Evolutionary conservation across 2,888 invertebrate species (phyloP).

Genomic region (Gortyna flavago): DNA sequence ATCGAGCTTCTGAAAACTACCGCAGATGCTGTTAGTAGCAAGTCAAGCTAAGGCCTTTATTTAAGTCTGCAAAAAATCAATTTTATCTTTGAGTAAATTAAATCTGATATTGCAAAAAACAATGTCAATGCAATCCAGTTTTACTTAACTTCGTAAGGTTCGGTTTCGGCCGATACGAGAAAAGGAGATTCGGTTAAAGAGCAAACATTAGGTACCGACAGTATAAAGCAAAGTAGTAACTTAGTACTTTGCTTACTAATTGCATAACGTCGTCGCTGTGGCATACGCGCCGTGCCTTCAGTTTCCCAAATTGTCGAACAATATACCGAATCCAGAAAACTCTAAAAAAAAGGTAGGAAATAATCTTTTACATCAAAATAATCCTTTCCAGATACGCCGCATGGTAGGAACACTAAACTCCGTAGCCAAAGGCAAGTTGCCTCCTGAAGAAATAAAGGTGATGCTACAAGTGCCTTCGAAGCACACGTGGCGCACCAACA

Average conservation of each 20-base stretch:
- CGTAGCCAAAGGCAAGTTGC: constrained; percentile 91
- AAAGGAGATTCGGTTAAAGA: too few relatives aligned
- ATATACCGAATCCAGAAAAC: background rate
- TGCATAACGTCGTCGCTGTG: background rate
- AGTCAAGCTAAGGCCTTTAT: too few relatives aligned
- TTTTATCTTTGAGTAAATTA: background rate
- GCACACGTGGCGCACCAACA: constrained; percentile 91
- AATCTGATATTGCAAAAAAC: background rate
- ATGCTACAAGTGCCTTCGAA: constrained; percentile 95
- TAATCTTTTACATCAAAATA: background rate
- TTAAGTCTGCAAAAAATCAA: background rate
- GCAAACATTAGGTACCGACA: background rate
- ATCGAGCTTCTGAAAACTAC: too few relatives aligned
- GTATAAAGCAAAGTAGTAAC: background rate
- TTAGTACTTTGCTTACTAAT: background rate
- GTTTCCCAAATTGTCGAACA: background rate
- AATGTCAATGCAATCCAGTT: too few relatives aligned
- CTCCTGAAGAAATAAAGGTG: constrained; percentile 91
- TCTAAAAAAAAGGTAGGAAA: background rate
- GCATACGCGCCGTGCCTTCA: background rate
- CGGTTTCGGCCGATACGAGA: too few relatives aligned
- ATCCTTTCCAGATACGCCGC: constrained; percentile 92
- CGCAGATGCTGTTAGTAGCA: too few relatives aligned
- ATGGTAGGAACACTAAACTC: constrained; percentile 92
- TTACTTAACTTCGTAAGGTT: too few relatives aligned